phyloP scores from a whole-genome alignment of 2,113 vertebrate genomes.

The Phalacrocorax brasilianus region DNA sequence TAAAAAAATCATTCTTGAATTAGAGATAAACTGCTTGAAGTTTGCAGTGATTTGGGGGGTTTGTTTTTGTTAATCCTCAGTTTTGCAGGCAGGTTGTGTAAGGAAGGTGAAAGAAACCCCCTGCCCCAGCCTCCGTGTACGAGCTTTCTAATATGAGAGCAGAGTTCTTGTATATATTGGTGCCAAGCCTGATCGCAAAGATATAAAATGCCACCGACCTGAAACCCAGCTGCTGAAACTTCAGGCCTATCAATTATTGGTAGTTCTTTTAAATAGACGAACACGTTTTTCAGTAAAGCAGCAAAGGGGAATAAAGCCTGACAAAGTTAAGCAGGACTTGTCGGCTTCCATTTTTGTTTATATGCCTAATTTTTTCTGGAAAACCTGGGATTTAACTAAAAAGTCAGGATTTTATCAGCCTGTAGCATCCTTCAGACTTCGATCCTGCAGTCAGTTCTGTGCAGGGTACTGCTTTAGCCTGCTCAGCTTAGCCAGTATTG shows the following conservation, averaged over 20 bases:
- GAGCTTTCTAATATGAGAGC: background rate
- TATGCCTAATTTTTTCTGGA: background rate
- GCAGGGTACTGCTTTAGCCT: background rate
- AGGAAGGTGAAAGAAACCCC: background rate
- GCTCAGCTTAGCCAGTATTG: background rate
- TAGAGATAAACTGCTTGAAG: background rate
- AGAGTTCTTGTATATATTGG: background rate
- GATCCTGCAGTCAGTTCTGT: background rate
- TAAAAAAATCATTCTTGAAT: accelerated
- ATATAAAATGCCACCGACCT: background rate
- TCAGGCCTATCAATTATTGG: background rate
- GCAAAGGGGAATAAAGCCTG: background rate
- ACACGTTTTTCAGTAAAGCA: background rate
- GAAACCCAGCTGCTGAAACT: background rate
- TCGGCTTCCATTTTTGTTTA: background rate
- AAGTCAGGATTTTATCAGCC: background rate
- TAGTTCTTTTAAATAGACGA: background rate
- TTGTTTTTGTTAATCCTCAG: background rate
- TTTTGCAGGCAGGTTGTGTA: background rate
- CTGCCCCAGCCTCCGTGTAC: accelerated
- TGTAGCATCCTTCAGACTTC: background rate
- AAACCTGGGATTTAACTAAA: background rate
- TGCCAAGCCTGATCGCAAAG: background rate
- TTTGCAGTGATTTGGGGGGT: background rate
- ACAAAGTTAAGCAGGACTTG: background rate